Conservation (phyloP, 2,113 vertebrate species). For the Phalacrocorax pelagicus region DNA sequence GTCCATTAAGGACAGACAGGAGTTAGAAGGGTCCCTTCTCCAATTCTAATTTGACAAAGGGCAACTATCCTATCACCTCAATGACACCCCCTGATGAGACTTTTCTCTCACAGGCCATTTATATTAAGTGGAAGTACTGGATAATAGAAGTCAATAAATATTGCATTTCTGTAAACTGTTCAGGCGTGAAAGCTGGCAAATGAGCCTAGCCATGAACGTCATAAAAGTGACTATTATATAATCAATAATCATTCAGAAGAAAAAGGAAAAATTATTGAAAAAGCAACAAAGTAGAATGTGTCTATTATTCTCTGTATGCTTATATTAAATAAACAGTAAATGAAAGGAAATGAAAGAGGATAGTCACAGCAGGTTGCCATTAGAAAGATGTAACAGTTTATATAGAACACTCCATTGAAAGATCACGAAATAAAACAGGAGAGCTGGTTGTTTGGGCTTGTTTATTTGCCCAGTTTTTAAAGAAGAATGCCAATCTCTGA, state of each 20-base stretch:
- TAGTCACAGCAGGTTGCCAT: background rate
- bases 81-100: background rate
- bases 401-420: background rate
- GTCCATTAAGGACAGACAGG: background rate
- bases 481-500: background rate
- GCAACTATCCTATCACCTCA: background rate
- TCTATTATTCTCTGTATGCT: background rate
- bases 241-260: slow-evolving; percentile 28
- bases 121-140: background rate
- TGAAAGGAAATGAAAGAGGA: slow-evolving; percentile 24
- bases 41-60: background rate
- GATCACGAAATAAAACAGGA: background rate
- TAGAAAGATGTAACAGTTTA: background rate
- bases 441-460: background rate
- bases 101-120: background rate
- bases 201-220: background rate
- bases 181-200: background rate
- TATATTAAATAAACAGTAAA: slow-evolving; percentile 31
- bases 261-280: background rate
- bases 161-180: background rate
- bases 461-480: slow-evolving; percentile 3
- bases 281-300: background rate
- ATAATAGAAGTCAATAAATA: slow-evolving; percentile 16
- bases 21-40: background rate
- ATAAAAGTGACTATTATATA: slow-evolving; percentile 22